Conservation (phyloP, 1,140 invertebrate species). For the Sipha flava region DNA sequence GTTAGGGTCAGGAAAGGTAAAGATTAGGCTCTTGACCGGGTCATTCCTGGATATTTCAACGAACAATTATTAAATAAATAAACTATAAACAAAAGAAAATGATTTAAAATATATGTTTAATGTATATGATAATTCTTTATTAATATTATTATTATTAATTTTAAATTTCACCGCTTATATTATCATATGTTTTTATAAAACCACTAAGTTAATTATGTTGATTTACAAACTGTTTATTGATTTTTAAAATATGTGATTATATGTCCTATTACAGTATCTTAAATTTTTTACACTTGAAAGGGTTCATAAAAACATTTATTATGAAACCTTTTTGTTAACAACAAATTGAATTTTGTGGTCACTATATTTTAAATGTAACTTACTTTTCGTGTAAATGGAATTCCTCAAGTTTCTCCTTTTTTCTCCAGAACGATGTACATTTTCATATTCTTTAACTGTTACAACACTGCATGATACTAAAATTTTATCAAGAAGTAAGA, state of each 20-base stretch:
- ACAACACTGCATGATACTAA: background rate
- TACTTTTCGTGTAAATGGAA: background rate
- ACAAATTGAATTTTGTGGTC: background rate
- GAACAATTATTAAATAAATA: no score
- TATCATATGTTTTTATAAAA: no score
- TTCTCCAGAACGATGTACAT: background rate
- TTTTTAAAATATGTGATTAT: background rate
- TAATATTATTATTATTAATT: no score
- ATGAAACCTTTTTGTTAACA: background rate
- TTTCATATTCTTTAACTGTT: constrained; percentile 5
- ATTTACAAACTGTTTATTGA: background rate
- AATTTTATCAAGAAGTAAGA: constrained; percentile 1
- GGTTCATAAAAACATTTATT: background rate
- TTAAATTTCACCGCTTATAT: background rate
- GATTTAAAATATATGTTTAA: no score
- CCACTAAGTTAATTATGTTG: no score
- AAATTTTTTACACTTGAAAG: constrained; percentile 2
- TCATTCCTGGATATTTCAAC: no score
- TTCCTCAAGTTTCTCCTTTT: constrained; percentile 1
- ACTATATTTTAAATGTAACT: background rate
- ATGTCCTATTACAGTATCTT: background rate
- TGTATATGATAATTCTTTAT: background rate
- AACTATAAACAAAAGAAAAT: no score
- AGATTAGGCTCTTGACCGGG: no score
- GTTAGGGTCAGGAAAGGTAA: no score